Evolutionary conservation across 30 jellyfish, hydroid and myxozoan species (phyloP).

Genomic region (Turritopsis rubra): DNA sequence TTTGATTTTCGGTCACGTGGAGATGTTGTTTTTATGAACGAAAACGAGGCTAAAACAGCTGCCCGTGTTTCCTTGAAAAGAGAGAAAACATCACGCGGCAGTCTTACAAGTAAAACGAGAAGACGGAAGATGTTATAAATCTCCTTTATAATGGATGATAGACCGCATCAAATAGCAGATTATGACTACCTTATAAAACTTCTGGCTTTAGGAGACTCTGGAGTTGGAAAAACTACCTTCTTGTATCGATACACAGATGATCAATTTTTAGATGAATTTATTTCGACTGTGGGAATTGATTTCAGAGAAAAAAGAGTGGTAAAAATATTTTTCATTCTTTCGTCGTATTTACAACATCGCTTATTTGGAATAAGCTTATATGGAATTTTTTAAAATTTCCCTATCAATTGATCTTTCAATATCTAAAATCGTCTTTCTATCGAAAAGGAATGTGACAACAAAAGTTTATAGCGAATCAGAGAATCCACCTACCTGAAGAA

Average conservation of each 20-base stretch:
- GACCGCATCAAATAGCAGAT: conserved; percentile 69
- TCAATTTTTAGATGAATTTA: conserved; percentile 61
- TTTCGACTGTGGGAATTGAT: conserved; percentile 86
- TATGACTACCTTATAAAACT: conserved; percentile 69
- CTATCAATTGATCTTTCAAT: background rate
- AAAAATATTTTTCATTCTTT: background rate
- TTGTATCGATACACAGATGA: conserved; percentile 74
- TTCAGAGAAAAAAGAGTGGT: conserved; percentile 81
- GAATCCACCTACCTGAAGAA: too few relatives aligned
- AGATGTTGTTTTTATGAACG: conserved; percentile 1
- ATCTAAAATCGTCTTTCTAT: too few relatives aligned
- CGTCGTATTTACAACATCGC: too few relatives aligned
- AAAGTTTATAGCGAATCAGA: too few relatives aligned
- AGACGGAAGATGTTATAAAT: background rate
- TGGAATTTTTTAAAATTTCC: too few relatives aligned
- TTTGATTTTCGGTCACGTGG: background rate
- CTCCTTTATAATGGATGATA: conserved; percentile 49
- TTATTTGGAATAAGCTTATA: too few relatives aligned
- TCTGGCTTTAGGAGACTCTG: conserved; percentile 84
- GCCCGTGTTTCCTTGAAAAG: background rate
- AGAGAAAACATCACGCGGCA: background rate
- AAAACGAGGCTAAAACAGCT: conserved; percentile 10
- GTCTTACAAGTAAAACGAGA: background rate
- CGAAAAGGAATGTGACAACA: too few relatives aligned
- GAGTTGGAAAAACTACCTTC: conserved; percentile 87